These are phyloP conservation scores for Tetramorium bicarinatum DNA, from an alignment of 2,888 invertebrate genomes.

Conservation along the genomic window DNA sequence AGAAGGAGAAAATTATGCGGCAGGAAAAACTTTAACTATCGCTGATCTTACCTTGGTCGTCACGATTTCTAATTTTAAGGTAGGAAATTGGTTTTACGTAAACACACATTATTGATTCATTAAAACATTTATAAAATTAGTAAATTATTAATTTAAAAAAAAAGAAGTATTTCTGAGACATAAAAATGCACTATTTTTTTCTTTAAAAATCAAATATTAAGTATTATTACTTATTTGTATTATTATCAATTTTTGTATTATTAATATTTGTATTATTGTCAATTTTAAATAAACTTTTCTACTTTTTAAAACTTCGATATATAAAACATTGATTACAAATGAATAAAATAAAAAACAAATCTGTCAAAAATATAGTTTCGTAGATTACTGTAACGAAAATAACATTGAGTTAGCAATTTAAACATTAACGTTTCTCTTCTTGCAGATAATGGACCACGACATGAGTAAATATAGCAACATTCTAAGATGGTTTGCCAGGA, in stretches of 20 bases:
- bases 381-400: neutral
- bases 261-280: too few species aligned
- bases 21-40: constrained; percentile 91
- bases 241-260: too few species aligned
- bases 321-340: neutral
- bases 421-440: constrained; percentile 29
- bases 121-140: neutral
- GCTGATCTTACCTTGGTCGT: constrained; percentile 92
- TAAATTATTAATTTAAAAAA: neutral
- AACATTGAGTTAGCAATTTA: neutral
- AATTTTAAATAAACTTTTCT: neutral
- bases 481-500: constrained; percentile 88
- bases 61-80: constrained; percentile 91
- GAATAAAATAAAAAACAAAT: neutral
- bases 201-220: neutral
- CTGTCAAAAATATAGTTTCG: neutral
- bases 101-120: neutral
- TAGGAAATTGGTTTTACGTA: constrained; percentile 76
- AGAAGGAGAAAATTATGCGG: constrained; percentile 90
- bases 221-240: too few species aligned
- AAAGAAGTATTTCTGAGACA: neutral
- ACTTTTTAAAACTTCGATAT: neutral
- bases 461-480: constrained; percentile 91
- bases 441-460: constrained; percentile 88
- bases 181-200: neutral